Evolutionary conservation across 2,797 vertebrate genomes (phyloP), one percentile per base, ranked within the genome.

Genomic region (Centropyge bicolor): DNA sequence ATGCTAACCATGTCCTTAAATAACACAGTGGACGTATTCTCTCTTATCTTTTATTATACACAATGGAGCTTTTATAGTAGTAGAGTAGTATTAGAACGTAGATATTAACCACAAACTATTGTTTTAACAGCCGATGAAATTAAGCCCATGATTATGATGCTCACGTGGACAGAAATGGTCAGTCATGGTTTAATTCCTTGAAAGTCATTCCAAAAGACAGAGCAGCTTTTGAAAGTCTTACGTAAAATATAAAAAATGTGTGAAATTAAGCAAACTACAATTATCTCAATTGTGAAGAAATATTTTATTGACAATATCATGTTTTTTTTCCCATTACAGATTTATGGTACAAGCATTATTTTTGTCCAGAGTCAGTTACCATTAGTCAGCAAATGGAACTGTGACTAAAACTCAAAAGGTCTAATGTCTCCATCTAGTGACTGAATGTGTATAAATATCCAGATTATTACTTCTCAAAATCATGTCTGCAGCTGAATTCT

Each of bases 391-490:
- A 46, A 38, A 16, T 8, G 17, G 10, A n/a, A n/a, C 13, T 19
- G 22, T 35, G 36, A 5, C 6, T 45, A 3, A 16, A 64, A 8
- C 0, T 11, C 31, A 70, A 61, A 46, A 35, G 7, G 3, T 14
- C 8, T 24, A 24, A 69, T 54, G 48, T 64, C 65, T 70, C 81
- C 46, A 78, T 70, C 65, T 74, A 57, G 70, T 74, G 75, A 40
- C 35, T 40, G 22, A 62, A 77, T 12, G 35, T 8, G 16, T 45
- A 11, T 19, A 41, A 64, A 57, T 9, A 31, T 14, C 31, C 24
- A 57, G 7, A 7, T 36, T 36, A 20, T 6, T 13, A 12, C 12
- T 43, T 43, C 41, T 43, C 41, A 40, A 40, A 40, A 40, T 40
- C 38, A 7, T 40, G 6, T 40, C 38, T 8, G 9, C 38, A 40